Evolutionary conservation across 2,797 vertebrate species (phyloP).

Genomic region (Aselliscus stoliczkanus): DNA sequence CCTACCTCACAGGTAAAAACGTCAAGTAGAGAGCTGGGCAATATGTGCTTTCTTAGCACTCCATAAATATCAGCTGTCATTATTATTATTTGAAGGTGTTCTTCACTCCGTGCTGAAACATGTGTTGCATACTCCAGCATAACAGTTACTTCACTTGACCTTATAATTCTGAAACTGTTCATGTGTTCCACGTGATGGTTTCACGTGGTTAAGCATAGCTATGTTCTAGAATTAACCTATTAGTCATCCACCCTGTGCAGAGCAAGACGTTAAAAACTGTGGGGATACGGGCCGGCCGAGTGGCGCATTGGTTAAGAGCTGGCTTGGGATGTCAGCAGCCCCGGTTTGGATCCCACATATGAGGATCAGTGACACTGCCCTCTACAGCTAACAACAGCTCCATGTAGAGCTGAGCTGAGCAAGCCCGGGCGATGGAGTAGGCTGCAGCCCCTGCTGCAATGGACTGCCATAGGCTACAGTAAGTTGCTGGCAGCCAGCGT

Average conservation of each 20-base stretch:
- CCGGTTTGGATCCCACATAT: too few species aligned
- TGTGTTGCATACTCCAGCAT: background rate
- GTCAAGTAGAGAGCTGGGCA: background rate
- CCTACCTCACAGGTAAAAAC: background rate
- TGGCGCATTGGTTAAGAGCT: too few species aligned
- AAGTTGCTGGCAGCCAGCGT: too few species aligned
- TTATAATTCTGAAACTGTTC: background rate
- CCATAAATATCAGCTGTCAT: background rate
- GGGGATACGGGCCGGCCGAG: too few species aligned
- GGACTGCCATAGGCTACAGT: too few species aligned
- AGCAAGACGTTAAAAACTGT: background rate
- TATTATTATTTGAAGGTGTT: background rate
- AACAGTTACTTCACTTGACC: background rate
- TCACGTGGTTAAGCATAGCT: background rate
- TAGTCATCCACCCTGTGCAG: background rate
- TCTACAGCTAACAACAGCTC: too few species aligned
- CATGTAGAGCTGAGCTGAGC: too few species aligned
- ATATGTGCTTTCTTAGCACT: background rate
- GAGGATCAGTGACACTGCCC: too few species aligned
- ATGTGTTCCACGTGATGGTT: background rate
- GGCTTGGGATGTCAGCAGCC: too few species aligned
- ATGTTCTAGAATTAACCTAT: background rate
- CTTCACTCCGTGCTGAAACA: background rate
- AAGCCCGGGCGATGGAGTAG: too few species aligned
- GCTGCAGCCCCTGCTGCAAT: too few species aligned